Conservation (phyloP, 2,113 vertebrate species). For the Setophaga kirtlandii region DNA sequence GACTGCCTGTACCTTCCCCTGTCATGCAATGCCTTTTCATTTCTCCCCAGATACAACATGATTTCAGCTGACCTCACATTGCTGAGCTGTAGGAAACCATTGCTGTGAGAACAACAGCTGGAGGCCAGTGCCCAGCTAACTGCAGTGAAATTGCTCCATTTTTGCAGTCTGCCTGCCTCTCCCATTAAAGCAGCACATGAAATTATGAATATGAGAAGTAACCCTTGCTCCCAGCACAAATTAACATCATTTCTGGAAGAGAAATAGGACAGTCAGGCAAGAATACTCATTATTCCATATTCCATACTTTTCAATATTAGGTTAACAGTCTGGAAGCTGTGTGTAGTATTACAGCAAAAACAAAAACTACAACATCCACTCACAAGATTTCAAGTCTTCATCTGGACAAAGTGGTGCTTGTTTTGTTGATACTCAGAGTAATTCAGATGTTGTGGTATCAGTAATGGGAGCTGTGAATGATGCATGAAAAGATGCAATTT, state of each 20-base stretch:
- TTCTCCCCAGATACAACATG: neutral
- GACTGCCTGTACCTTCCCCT: neutral
- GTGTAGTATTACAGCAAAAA: neutral
- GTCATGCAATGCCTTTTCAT: neutral
- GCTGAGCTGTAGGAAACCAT: neutral
- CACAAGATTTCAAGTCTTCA: neutral
- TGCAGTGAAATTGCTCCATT: neutral
- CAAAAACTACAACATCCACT: neutral
- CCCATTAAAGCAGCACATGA: neutral
- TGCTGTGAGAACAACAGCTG: neutral
- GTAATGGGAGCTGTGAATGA: conserved; percentile 54
- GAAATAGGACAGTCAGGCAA: neutral
- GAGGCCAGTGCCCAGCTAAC: neutral
- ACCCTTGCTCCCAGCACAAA: neutral
- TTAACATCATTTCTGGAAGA: neutral
- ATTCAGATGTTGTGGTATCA: neutral
- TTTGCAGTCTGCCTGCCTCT: neutral
- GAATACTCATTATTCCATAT: neutral
- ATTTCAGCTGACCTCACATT: neutral
- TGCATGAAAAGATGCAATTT: conserved; percentile 48
- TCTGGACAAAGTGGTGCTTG: neutral
- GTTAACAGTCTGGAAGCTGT: neutral
- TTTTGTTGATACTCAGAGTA: neutral
- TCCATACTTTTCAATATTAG: neutral
- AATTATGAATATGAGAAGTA: neutral